Evolutionary conservation across 1,140 invertebrate species (phyloP).

Genomic region (Aphidius ervi): DNA sequence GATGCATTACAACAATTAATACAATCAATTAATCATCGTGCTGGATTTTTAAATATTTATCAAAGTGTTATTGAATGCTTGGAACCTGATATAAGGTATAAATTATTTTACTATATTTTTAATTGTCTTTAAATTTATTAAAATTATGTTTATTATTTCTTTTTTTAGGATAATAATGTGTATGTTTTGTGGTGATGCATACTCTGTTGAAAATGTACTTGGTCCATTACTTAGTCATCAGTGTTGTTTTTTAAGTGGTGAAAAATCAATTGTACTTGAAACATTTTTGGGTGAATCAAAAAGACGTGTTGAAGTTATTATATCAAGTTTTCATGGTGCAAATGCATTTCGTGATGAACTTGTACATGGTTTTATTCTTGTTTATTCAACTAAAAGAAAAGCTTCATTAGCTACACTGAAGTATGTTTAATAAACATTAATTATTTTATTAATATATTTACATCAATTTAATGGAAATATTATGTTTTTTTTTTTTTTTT

Average conservation of each 20-base stretch:
- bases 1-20: constrained; percentile 73
- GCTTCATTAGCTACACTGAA: constrained; percentile 90
- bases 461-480: background rate
- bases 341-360: constrained; percentile 88
- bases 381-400: constrained; percentile 93
- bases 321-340: constrained; percentile 93
- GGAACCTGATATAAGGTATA: constrained; percentile 80
- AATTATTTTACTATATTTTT: background rate
- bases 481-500: constrained; percentile 18
- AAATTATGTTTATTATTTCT: constrained; percentile 11
- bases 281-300: constrained; percentile 87
- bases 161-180: constrained; percentile 84
- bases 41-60: constrained; percentile 68
- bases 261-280: constrained; percentile 84
- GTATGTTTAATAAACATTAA: constrained; percentile 54
- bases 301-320: constrained; percentile 85
- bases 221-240: constrained; percentile 84
- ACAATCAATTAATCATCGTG: constrained; percentile 68
- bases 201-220: constrained; percentile 84
- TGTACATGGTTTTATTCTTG: constrained; percentile 93
- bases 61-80: constrained; percentile 72
- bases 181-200: constrained; percentile 95
- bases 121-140: background rate
- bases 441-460: constrained; percentile 8
- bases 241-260: constrained; percentile 79